These are phyloP conservation scores for Dromius quadrimaculatus DNA, from an alignment of 2,888 invertebrate genomes.

Conservation along the genomic window DNA sequence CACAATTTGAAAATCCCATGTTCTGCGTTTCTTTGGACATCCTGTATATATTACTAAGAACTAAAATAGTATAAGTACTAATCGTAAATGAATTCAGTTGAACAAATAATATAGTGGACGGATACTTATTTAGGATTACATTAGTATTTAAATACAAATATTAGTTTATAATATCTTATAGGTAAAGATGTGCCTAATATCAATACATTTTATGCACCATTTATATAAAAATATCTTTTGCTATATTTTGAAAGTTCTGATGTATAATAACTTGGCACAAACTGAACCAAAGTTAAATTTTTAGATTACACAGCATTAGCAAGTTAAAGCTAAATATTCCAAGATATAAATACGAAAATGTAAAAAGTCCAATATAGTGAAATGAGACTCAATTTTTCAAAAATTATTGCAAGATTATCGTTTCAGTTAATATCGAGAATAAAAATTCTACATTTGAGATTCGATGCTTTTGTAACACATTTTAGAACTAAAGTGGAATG, in stretches of 20 bases:
- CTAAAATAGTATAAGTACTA: background rate
- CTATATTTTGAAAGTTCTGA: background rate
- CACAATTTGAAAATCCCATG: too few relatives aligned
- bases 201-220: background rate
- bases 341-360: background rate
- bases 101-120: conserved; percentile 36
- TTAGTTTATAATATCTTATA: background rate
- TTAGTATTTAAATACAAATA: conserved; percentile 8
- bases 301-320: background rate
- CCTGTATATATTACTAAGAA: background rate
- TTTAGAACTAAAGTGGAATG: background rate
- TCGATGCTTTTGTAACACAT: background rate
- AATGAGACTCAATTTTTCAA: too few relatives aligned
- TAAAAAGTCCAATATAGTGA: too few relatives aligned
- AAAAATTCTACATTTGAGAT: background rate
- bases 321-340: conserved; percentile 13
- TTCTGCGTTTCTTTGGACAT: too few relatives aligned
- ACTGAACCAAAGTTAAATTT: background rate
- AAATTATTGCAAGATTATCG: background rate
- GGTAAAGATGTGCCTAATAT: background rate
- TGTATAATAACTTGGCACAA: conserved; percentile 17
- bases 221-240: conserved; percentile 22
- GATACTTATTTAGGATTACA: conserved; percentile 22
- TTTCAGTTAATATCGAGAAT: background rate
- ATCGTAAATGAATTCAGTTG: background rate